phyloP scores from a whole-genome alignment of 1,140 invertebrate species.

The Paralvinella palmiformis region DNA sequence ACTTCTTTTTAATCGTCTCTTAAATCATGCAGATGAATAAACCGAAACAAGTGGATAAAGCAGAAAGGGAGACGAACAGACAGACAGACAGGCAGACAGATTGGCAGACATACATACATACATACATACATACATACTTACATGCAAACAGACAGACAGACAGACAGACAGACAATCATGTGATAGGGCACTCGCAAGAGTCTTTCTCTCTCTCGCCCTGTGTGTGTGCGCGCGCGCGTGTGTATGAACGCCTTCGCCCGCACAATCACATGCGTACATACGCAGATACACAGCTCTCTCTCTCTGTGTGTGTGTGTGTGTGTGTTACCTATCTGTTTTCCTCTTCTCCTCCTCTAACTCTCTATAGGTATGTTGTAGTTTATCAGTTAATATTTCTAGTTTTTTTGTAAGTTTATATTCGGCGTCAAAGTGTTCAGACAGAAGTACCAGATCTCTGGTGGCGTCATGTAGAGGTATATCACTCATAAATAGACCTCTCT shows the following conservation, averaged over 20 bases:
- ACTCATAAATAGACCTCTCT: conserved; percentile 84
- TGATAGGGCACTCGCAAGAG: background rate
- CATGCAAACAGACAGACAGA: background rate
- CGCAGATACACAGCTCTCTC: background rate
- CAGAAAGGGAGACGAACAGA: too few species aligned
- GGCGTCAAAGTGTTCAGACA: conserved; percentile 65
- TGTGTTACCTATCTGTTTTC: background rate
- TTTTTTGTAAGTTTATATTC: background rate
- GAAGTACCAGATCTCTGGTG: conserved; percentile 88
- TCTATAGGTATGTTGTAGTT: background rate
- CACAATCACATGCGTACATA: background rate
- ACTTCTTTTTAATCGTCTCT: background rate
- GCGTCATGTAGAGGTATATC: conserved; percentile 96
- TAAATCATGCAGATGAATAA: background rate
- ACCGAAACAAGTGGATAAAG: background rate
- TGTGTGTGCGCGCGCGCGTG: background rate
- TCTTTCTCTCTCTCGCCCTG: background rate
- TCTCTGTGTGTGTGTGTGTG: background rate
- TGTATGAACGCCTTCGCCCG: background rate
- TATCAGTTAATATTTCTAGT: background rate
- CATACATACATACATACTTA: too few species aligned
- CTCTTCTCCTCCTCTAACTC: conserved; percentile 6
- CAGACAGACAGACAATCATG: background rate
- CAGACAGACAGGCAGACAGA: too few species aligned
- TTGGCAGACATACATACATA: too few species aligned